Conservation (phyloP, 2,888 invertebrate species). For the Brachycybe producta region DNA sequence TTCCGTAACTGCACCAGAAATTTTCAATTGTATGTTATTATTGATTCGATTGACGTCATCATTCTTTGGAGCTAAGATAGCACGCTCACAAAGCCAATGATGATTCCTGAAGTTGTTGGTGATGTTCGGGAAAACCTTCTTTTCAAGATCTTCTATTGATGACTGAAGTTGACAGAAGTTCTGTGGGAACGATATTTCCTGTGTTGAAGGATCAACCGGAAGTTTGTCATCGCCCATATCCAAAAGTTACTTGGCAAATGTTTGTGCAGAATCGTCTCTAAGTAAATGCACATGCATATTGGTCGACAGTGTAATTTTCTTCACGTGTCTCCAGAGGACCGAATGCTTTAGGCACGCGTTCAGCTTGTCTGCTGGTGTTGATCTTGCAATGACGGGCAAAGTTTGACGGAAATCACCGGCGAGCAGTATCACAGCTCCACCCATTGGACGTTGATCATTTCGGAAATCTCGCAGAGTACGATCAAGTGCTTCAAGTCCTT, state of each 20-base stretch:
- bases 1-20: too few relatives aligned
- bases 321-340: conserved; percentile 22
- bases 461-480: conserved; percentile 25
- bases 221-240: conserved; percentile 19
- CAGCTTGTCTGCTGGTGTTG: conserved; percentile 22
- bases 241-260: conserved; percentile 18
- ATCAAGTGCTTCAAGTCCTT: conserved; percentile 29
- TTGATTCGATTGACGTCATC: conserved; percentile 21
- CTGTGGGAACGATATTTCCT: conserved; percentile 6
- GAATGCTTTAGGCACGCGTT: conserved; percentile 26
- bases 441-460: conserved; percentile 19
- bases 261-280: conserved; percentile 6
- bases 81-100: conserved; percentile 21
- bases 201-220: conserved; percentile 5
- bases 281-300: conserved; percentile 20
- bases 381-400: conserved; percentile 22
- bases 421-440: conserved; percentile 23
- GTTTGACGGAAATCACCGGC: conserved; percentile 25
- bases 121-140: conserved; percentile 15
- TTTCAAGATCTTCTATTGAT: too few relatives aligned
- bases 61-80: conserved; percentile 24
- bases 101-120: conserved; percentile 17
- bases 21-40: conserved; percentile 11
- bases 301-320: conserved; percentile 17
- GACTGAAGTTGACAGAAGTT: conserved; percentile 4